These are phyloP conservation scores for Rhamnusium bicolor DNA, from an alignment of 2,888 invertebrate genomes.

Conservation along the genomic window DNA sequence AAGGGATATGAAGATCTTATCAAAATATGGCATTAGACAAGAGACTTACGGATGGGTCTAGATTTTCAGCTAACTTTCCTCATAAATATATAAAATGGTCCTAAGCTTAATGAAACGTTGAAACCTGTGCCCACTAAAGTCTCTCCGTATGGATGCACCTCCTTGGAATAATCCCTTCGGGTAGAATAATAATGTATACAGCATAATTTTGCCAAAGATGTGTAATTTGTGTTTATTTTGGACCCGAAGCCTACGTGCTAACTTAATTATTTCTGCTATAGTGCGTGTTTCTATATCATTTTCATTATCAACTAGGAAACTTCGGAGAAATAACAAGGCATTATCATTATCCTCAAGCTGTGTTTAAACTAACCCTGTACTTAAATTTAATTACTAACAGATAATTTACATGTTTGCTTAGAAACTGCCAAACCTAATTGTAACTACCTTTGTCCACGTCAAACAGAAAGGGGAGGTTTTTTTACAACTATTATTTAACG, in stretches of 20 bases:
- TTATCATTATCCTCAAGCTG: not conserved
- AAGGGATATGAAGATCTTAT: not conserved
- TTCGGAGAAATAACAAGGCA: not conserved
- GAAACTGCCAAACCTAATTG: not conserved
- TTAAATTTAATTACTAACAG: not conserved
- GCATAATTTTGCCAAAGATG: conserved; percentile 16
- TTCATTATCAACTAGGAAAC: not conserved
- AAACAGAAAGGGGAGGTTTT: not conserved
- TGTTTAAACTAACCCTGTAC: not conserved
- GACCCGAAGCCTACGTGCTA: not conserved
- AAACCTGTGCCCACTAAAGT: not conserved
- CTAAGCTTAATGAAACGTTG: not conserved
- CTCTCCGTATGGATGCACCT: not conserved
- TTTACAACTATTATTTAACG: not conserved
- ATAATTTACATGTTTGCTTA: not conserved
- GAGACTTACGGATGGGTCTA: not conserved
- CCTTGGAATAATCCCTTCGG: not conserved
- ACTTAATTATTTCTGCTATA: not conserved
- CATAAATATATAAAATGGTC: not conserved
- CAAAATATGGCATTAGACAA: too few relatives aligned
- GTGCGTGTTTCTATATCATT: conserved; percentile 3
- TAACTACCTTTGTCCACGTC: not conserved
- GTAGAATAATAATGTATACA: not conserved
- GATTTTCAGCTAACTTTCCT: not conserved
- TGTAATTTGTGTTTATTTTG: conserved; percentile 8